Evolutionary conservation across 2,797 vertebrate genomes (phyloP).

Genomic region (Aselliscus stoliczkanus): DNA sequence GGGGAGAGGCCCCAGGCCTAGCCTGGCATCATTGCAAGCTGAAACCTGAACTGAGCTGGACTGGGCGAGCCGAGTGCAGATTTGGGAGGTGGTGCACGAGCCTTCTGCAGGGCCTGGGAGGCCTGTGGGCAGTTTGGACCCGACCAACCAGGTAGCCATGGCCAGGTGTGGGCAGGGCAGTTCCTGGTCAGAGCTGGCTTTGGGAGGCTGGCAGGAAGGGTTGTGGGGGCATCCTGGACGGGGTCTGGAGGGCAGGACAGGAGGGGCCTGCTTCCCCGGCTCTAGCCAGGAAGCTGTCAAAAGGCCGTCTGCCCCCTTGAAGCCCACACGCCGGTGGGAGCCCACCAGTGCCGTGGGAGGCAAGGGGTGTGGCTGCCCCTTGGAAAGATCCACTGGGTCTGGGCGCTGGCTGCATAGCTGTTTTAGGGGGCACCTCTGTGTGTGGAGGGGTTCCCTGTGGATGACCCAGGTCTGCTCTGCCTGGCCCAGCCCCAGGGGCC

Average conservation of each 20-base stretch:
- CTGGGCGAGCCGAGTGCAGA: not conserved
- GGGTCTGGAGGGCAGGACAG: not conserved
- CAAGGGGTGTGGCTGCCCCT: not conserved
- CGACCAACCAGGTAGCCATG: fast-evolving
- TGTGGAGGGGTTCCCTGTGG: not conserved
- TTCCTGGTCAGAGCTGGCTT: not conserved
- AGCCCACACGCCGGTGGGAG: not conserved
- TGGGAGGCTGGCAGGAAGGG: not conserved
- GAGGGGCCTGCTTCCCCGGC: not conserved
- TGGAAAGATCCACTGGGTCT: not conserved
- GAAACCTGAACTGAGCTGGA: not conserved
- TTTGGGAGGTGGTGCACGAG: not conserved
- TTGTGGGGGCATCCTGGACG: not conserved
- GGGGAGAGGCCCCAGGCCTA: not conserved
- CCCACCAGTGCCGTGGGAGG: not conserved
- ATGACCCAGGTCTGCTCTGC: not conserved
- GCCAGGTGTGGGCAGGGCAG: not conserved
- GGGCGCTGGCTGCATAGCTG: fast-evolving
- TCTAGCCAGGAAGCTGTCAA: not conserved
- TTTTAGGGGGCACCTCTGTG: not conserved
- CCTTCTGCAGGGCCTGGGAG: not conserved
- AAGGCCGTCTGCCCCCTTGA: not conserved
- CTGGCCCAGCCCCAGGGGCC: not conserved
- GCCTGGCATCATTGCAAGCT: not conserved
- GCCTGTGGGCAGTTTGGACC: fast-evolving